Evolutionary conservation across 2,888 invertebrate genomes (phyloP), one percentile per base, ranked within the genome.

Genomic region (Drosophila lutescens): DNA sequence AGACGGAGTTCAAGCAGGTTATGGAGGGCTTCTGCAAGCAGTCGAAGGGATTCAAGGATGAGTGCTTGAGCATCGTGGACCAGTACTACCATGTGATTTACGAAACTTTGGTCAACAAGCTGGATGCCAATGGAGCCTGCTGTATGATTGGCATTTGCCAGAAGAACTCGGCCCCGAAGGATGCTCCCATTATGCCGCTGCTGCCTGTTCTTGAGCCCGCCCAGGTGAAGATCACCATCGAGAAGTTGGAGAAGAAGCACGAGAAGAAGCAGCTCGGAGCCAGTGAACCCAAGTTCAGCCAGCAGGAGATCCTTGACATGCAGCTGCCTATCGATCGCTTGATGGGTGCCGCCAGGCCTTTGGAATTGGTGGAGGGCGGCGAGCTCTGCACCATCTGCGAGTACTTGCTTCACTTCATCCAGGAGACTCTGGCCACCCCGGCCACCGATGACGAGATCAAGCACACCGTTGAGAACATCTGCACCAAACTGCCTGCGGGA

Each of bases 21-120:
- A 90, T 97, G 13, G 93, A 94, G 88, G 96, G 97, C 68, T 92
- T 97, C 5, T 97, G 97, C 93, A 96, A 95, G 76, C 96, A 97
- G 92, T 95, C 96, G 0, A 94, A 94, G 67, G 93, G 93, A 10
- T 97, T 97, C 92, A 94, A 95, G 74, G 90, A 93, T 2, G 95
- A 97, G 93, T 98, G 98, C 88, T 92, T 95, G 2, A 93, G 94
- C 66, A 93, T 97, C 43, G 96, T 96, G 0, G 95, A 96, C 63
- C 93, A 97, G 84, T 98, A 97, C 91, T 97, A 96, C 88, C 93
- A 94, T 0, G 90, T 94, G 20, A 94, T 97, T 70, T 98, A 98
- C 91, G 91, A 94, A 40, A 95, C 94, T 81, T 92, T 98, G 7
- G 93, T 95, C 0, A 92, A 94, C 9, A 94, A 95, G 77, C 91